Base-by-base conservation (phyloP, 2,113 vertebrate genomes). In the Pterocles gutturalis region DNA sequence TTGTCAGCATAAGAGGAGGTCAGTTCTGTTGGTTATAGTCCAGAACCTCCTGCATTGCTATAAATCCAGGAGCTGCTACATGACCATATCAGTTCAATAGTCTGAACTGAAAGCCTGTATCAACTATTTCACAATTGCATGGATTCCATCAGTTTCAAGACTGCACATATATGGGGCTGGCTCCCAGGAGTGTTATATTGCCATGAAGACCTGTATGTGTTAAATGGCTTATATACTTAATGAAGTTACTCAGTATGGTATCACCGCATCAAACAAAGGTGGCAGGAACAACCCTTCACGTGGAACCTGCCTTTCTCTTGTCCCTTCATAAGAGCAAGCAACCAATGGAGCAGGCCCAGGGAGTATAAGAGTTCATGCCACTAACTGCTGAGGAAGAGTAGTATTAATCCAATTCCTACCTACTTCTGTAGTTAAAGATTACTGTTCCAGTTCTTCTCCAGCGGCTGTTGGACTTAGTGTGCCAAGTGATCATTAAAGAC, bases 351-450 rank as follows among this genome's bases (percentile, higher is more conserved):
- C 25, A 61, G 58, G 45, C 17, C 33, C 28, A 54, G 43, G 31
- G 48, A 82, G 18, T 19, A 9, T 10, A 53, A 53, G 29, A 54
- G 49, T 11, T 83, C 67, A 51, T 48, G n/a, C 14, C 58, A 73
- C 51, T 78, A 86, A 90, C 43, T 70, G 51, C 41, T 89, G 64
- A 83, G 25, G 54, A 89, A 70, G 33, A 81, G 13, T 12, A 87
- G 58, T 45, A 64, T 78, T 89, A 87, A 71, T 78, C 25, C 60
- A 60, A 20, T 67, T 86, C 64, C 60, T 36, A 93, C 96, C 66
- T 90, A 70, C 64, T 86, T 90, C 72, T 76, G 58, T 55, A 90
- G 87, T 90, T 54, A 89, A 87, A 73, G 92, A 72, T 75, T 28
- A 69, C 72, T 89, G 43, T 54, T 73, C 86, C 65, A 60, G 34